Evolutionary conservation across 2,797 vertebrate genomes (phyloP).

Genomic region (Mus caroli): DNA sequence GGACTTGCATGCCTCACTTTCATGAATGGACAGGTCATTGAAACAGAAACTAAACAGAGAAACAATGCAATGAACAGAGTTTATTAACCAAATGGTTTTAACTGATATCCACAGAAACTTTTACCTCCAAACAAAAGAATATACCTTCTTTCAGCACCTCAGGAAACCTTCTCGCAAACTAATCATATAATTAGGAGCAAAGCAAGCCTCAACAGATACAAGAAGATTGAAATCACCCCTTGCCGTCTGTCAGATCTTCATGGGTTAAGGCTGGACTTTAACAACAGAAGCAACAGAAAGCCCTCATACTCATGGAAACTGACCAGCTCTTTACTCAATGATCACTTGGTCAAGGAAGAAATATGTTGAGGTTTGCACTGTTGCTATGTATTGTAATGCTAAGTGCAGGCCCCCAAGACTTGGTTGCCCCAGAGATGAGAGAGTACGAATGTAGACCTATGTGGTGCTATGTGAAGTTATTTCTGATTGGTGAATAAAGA

Average conservation of each 20-base stretch:
- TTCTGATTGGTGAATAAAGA: not conserved
- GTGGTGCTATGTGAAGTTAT: not conserved
- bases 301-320: not conserved
- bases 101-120: not conserved
- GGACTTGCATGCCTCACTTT: not conserved
- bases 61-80: not conserved
- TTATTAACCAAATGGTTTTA: not conserved
- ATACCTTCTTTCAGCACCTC: not conserved
- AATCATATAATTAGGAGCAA: not conserved
- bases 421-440: not conserved
- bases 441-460: not conserved
- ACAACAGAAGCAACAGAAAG: not conserved
- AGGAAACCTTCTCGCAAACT: not conserved
- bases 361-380: not conserved
- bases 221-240: not conserved
- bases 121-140: not conserved
- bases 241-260: not conserved
- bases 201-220: not conserved
- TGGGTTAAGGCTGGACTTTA: not conserved
- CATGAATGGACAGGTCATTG: not conserved
- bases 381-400: not conserved
- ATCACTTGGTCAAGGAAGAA: not conserved
- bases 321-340: no score
- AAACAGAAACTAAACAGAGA: not conserved
- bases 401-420: not conserved